A percentile compares a stretch with the other conserved stretches of the same genome.
Conservation (phyloP, 2,797 vertebrate species). For the Botia kubotai region DNA sequence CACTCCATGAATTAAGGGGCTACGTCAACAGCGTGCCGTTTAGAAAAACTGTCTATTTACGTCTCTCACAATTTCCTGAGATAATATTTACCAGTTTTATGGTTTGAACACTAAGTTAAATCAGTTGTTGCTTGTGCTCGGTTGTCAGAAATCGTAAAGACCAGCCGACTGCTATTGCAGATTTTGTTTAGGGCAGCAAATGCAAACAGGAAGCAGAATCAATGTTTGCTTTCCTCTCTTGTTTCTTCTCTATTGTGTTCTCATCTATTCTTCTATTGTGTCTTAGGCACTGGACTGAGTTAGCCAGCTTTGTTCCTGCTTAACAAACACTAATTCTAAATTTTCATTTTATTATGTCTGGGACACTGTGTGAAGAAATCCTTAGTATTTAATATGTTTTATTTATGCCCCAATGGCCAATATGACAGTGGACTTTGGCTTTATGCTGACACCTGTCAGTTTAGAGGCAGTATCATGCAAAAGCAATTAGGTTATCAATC, state of each 20-base stretch:
- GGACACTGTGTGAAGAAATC: not conserved
- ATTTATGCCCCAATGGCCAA: not conserved
- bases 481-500: no score
- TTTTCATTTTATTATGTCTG: not conserved
- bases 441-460: not conserved
- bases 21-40: constrained; percentile 7
- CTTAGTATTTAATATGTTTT: not conserved
- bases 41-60: constrained; percentile 36
- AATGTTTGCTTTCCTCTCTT: constrained; percentile 55
- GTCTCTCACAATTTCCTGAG: constrained; percentile 41
- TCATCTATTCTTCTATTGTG: no score
- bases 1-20: constrained; percentile 28
- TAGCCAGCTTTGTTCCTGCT: not conserved
- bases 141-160: constrained; percentile 12
- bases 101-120: constrained; percentile 30
- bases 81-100: constrained; percentile 52
- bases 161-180: not conserved
- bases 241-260: constrained; percentile 12
- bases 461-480: not conserved
- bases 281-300: not conserved
- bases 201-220: constrained; percentile 78
- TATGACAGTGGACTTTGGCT: not conserved
- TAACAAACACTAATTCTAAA: not conserved
- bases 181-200: constrained; percentile 46
- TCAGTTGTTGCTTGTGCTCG: constrained; percentile 28